These are phyloP conservation scores for Lophotriccus pileatus DNA, from an alignment of 2,797 vertebrate species.

Conservation along the genomic window DNA sequence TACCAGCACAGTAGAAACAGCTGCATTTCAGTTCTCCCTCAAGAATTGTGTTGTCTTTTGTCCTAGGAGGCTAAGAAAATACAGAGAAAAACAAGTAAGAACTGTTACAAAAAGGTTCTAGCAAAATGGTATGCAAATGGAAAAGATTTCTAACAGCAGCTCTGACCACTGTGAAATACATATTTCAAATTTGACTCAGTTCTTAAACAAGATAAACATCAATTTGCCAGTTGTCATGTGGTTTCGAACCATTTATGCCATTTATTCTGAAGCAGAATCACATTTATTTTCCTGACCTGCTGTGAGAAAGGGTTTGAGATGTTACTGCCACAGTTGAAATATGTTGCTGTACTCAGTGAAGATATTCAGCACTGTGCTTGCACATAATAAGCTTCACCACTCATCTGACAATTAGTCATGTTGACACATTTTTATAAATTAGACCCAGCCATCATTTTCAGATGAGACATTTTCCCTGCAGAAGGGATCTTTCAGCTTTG, in stretches of 20 bases:
- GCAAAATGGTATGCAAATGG: not conserved
- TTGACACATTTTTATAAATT: slow-evolving; percentile 58
- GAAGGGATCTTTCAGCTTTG: slow-evolving; percentile 28
- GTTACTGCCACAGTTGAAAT: slow-evolving; percentile 22
- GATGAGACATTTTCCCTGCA: slow-evolving; percentile 34
- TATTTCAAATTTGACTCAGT: not conserved
- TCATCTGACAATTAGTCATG: slow-evolving; percentile 62
- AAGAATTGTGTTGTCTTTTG: slow-evolving; percentile 8
- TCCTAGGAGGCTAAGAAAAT: not conserved
- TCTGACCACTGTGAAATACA: not conserved
- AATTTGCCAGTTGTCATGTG: not conserved
- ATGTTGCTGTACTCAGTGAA: not conserved
- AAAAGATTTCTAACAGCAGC: not conserved
- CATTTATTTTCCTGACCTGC: slow-evolving; percentile 44
- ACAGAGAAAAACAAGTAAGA: not conserved
- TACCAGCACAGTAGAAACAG: slow-evolving; percentile 31
- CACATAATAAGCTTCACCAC: slow-evolving; percentile 41
- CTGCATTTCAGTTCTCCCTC: slow-evolving; percentile 15
- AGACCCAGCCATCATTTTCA: slow-evolving; percentile 22
- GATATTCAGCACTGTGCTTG: slow-evolving; percentile 12
- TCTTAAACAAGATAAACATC: slow-evolving; percentile 9
- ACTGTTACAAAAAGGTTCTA: not conserved
- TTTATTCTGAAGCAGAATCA: slow-evolving; percentile 17
- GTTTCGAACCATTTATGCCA: not conserved
- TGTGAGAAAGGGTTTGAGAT: slow-evolving; percentile 19